Percentiles rank a stretch among this genome's conserved stretches.
Conservation (phyloP, 2,113 vertebrate genomes). For the Poeciliopsis retropinna region DNA sequence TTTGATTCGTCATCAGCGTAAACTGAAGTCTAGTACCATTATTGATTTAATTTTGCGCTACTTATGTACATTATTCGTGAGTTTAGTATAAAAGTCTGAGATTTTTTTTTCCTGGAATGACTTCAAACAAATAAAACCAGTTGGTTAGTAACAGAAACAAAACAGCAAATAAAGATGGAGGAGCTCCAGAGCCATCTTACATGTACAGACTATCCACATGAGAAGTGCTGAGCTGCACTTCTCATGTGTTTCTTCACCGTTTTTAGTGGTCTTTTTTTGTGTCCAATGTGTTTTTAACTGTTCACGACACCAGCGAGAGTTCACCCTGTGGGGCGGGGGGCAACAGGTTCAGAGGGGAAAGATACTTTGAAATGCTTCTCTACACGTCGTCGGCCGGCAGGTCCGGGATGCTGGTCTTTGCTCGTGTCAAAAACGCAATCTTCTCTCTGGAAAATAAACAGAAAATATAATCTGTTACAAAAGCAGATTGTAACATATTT, state of each 20-base stretch:
- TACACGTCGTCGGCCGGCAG: slow-evolving; percentile 92
- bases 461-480: background rate
- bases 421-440: slow-evolving; percentile 98
- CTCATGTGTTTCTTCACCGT: slow-evolving; percentile 20
- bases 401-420: slow-evolving; percentile 87
- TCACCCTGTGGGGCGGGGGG: slow-evolving; percentile 42
- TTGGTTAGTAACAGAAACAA: slow-evolving; percentile 75
- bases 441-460: slow-evolving; percentile 87
- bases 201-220: slow-evolving; percentile 67
- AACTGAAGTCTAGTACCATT: slow-evolving; percentile 40
- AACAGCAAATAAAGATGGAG: slow-evolving; percentile 22
- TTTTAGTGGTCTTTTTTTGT: slow-evolving; percentile 18
- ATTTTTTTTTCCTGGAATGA: slow-evolving; percentile 66
- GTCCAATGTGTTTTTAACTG: slow-evolving; percentile 54
- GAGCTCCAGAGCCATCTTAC: slow-evolving; percentile 55
- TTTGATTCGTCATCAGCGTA: background rate
- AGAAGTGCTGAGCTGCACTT: slow-evolving; percentile 62
- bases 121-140: slow-evolving; percentile 52
- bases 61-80: slow-evolving; percentile 2
- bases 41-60: slow-evolving; percentile 31
- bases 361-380: slow-evolving; percentile 68
- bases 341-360: slow-evolving; percentile 23
- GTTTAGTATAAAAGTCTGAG: slow-evolving; percentile 31
- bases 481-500: background rate
- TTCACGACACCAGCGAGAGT: slow-evolving; percentile 75